Conservation (phyloP, 2,113 vertebrate species). For the Furnarius figulus region DNA sequence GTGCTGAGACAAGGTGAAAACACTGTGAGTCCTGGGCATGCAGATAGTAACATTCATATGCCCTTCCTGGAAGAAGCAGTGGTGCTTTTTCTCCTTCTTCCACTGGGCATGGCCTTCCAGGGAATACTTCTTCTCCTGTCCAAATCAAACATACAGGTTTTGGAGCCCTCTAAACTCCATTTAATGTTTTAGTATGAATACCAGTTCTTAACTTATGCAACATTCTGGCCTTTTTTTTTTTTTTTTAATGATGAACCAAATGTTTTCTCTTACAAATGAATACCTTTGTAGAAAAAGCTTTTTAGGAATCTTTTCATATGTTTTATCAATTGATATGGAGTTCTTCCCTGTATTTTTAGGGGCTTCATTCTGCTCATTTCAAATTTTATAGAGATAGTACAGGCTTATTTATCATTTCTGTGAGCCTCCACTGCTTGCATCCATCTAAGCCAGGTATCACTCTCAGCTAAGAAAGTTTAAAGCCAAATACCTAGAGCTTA, state of each 20-base stretch:
- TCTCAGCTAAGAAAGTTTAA: not conserved
- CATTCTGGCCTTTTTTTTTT: not conserved
- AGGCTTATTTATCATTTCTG: not conserved
- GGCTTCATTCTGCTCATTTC: not conserved
- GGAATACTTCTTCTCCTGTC: not conserved
- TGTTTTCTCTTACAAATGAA: not conserved
- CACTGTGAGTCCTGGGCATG: not conserved
- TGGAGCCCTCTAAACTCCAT: not conserved
- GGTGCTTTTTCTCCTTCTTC: not conserved
- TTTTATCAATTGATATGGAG: not conserved
- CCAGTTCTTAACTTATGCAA: not conserved
- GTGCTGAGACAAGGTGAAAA: not conserved
- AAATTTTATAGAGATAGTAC: not conserved
- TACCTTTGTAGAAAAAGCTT: not conserved
- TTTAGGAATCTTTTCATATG: not conserved
- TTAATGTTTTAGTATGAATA: not conserved
- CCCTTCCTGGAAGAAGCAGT: not conserved
- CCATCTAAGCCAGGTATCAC: not conserved
- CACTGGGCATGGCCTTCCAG: not conserved
- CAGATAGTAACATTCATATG: not conserved
- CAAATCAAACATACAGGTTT: not conserved
- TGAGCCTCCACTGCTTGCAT: not conserved
- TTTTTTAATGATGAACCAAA: not conserved
- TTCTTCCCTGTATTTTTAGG: not conserved
- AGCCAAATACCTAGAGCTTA: not conserved